Evolutionary conservation across 2,113 vertebrate genomes (phyloP).

Genomic region (Onychorhynchus coronatus): DNA sequence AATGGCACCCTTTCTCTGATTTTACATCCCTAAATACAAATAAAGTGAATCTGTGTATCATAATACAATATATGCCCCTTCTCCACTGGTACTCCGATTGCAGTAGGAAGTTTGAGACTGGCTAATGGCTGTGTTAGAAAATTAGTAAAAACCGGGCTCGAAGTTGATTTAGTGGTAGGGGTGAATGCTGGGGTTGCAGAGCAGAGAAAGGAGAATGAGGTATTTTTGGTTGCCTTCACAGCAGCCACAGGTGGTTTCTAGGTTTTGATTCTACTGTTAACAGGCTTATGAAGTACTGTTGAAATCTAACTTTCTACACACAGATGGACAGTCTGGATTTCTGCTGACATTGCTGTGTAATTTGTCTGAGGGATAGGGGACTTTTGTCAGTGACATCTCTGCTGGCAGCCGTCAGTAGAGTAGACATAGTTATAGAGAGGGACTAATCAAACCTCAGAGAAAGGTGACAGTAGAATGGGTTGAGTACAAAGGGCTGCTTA

Average conservation of each 20-base stretch:
- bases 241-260: background rate
- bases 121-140: background rate
- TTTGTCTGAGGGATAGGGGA: background rate
- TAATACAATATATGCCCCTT: background rate
- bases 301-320: background rate
- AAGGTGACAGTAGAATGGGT: background rate
- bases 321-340: background rate
- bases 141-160: fast-evolving
- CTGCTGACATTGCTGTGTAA: background rate
- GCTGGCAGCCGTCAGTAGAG: background rate
- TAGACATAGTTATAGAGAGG: background rate
- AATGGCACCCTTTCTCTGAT: background rate
- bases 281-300: background rate
- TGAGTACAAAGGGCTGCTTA: background rate
- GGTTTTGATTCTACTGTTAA: background rate
- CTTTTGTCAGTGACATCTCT: background rate
- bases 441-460: background rate
- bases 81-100: background rate
- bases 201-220: background rate
- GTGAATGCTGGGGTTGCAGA: background rate
- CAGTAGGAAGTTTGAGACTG: background rate
- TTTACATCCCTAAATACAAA: background rate
- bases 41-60: background rate
- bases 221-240: background rate
- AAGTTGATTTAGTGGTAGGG: background rate